These are phyloP conservation scores for Pangasius djambal DNA, from an alignment of 2,797 vertebrate genomes.

Conservation along the genomic window DNA sequence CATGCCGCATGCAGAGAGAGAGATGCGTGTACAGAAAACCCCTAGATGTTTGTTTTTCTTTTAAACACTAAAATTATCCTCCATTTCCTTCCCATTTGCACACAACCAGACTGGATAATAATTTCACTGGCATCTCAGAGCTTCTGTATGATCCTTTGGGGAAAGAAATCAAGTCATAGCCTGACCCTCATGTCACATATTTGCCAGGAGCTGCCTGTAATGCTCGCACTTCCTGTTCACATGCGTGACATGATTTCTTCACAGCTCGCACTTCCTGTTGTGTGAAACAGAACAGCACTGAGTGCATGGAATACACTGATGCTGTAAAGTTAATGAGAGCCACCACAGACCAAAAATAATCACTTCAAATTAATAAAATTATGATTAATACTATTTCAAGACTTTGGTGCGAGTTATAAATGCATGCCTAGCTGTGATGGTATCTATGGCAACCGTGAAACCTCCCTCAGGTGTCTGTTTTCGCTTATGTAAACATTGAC, in stretches of 20 bases:
- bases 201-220: not conserved
- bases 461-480: not conserved
- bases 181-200: not conserved
- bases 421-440: not conserved
- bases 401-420: not conserved
- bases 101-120: not conserved
- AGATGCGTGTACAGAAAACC: constrained; percentile 19
- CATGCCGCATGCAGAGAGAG: not conserved
- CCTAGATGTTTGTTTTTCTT: not conserved
- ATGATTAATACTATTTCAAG: not conserved
- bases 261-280: not conserved
- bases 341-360: not conserved
- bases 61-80: constrained; percentile 31
- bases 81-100: not conserved
- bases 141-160: constrained; percentile 5
- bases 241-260: not conserved
- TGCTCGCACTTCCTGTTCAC: not conserved
- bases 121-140: not conserved
- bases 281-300: not conserved
- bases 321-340: not conserved
- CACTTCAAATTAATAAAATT: constrained; percentile 3
- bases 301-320: not conserved
- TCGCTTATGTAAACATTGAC: not conserved
- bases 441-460: not conserved
- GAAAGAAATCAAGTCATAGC: not conserved